A percentile compares a stretch with the other conserved stretches of the same genome.
Evolutionary conservation across 2,888 invertebrate genomes (phyloP).

Genomic region (Hydrotaea cyrtoneurina): DNA sequence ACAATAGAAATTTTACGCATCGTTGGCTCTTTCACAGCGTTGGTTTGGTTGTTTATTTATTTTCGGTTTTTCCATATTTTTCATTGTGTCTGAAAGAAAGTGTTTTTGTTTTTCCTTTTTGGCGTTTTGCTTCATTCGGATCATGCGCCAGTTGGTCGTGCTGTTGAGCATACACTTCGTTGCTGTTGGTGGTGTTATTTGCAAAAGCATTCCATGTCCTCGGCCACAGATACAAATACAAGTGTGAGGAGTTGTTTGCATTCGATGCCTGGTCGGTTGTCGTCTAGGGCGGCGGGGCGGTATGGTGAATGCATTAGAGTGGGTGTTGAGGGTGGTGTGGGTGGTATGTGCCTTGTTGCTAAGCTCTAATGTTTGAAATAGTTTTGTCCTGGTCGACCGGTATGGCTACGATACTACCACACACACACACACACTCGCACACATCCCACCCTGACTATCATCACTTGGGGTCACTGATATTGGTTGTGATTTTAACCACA

Average conservation of each 20-base stretch:
- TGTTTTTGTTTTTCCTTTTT: constrained; percentile 15
- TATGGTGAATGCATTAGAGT: not conserved
- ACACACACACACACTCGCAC: not conserved
- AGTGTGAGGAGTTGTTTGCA: not conserved
- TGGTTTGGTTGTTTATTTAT: constrained; percentile 17
- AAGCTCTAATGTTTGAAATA: not conserved
- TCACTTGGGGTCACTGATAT: constrained; percentile 62
- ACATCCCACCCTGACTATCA: constrained; percentile 7
- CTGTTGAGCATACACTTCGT: not conserved
- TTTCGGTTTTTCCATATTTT: constrained; percentile 1
- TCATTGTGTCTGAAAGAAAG: constrained; percentile 46
- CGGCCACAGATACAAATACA: not conserved
- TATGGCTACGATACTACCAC: not conserved
- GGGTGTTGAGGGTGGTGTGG: not conserved
- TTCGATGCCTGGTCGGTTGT: not conserved
- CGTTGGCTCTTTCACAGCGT: constrained; percentile 38
- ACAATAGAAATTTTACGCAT: constrained; percentile 59
- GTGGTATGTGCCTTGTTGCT: not conserved
- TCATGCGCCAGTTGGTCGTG: constrained; percentile 40
- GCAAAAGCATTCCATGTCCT: not conserved
- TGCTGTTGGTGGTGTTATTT: not conserved
- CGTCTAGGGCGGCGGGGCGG: not conserved
- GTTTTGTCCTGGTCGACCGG: constrained; percentile 46
- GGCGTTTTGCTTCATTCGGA: not conserved
- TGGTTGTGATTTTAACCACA: constrained; percentile 64